Conservation (phyloP, 2,113 vertebrate genomes). For the Charadrius vociferus region DNA sequence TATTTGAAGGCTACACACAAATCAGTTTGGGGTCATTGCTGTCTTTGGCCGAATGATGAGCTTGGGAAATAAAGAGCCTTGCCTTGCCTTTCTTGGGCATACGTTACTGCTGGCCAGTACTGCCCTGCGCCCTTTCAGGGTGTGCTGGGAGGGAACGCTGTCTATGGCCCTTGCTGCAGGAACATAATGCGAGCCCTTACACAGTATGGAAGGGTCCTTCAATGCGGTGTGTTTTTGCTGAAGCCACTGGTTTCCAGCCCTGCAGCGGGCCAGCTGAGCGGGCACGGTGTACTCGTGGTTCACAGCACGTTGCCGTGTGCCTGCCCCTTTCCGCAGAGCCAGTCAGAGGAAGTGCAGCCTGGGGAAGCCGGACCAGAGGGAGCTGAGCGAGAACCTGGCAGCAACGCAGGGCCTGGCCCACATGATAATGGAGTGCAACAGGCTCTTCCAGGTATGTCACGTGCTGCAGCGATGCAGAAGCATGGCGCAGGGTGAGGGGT, state of each 20-base stretch:
- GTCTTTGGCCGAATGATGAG: not conserved
- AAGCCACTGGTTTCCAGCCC: not conserved
- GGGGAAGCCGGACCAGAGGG: constrained; percentile 86
- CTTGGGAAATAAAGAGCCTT: not conserved
- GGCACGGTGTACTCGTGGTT: not conserved
- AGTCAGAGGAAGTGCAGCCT: constrained; percentile 85
- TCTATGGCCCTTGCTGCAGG: not conserved
- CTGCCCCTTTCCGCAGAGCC: constrained; percentile 39
- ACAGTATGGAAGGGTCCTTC: accelerated
- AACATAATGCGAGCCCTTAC: accelerated
- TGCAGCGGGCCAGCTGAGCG: too few species aligned
- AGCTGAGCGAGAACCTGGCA: constrained; percentile 87
- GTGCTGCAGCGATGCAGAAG: not conserved
- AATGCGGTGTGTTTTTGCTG: not conserved
- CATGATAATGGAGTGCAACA: constrained; percentile 83
- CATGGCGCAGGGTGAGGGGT: not conserved
- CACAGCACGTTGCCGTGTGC: not conserved
- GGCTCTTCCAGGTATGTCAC: constrained; percentile 82
- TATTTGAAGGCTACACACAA: not conserved
- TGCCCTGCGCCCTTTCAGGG: accelerated
- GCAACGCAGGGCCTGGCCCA: constrained; percentile 86
- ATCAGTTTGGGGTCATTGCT: not conserved
- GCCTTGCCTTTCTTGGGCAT: not conserved
- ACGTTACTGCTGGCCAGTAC: not conserved
- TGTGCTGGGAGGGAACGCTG: not conserved